Evolutionary conservation across 2,888 invertebrate species (phyloP), one percentile per base, ranked within the genome.

Genomic region (Cryptocephalus moraei): DNA sequence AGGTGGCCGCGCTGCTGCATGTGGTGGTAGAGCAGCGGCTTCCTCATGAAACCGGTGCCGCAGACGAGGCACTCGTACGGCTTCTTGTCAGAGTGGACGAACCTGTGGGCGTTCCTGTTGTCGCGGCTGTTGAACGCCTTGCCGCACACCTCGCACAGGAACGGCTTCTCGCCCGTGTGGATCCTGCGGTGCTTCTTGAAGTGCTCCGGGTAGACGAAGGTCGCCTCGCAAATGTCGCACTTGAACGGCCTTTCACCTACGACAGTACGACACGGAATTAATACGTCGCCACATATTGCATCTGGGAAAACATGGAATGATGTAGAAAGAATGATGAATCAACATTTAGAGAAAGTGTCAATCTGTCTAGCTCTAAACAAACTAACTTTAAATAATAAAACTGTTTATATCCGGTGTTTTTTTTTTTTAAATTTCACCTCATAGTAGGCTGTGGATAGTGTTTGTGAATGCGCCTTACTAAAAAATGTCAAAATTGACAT

Each of bases 71-170:
- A 91, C 67, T 88, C 88, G 68, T 88, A 91, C 0, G 89, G 90
- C 60, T 90, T 91, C 65, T 88, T 86, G 65, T 88, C 85, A 60
- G 86, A 86, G 70, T 91, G 91, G 41, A 87, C 82, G 68, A 88
- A 90, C 32, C 87, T 76, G 66, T 90, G 90, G 9, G 86, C 85
- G 72, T 90, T 89, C 49, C 89, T 75, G 63, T 90, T 91, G 70
- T 90, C 90, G 49, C 87, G 77, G 9, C 87, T 86, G 64, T 84
- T 87, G 72, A 91, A 91, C 44, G 84, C 78, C 66, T 89, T 90
- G 44, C 86, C 87, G 67, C 91, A 91, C 11, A 89, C 62, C 52
- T 64, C 64, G 53, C 89, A 89, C 1, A 75, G 70, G 56, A 78
- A 89, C 0, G 87, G 86, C 50, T 86, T 82, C 49, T 82, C 81